Base-by-base conservation (phyloP, 2,888 invertebrate species). In the Rhyacophila evoluta region DNA sequence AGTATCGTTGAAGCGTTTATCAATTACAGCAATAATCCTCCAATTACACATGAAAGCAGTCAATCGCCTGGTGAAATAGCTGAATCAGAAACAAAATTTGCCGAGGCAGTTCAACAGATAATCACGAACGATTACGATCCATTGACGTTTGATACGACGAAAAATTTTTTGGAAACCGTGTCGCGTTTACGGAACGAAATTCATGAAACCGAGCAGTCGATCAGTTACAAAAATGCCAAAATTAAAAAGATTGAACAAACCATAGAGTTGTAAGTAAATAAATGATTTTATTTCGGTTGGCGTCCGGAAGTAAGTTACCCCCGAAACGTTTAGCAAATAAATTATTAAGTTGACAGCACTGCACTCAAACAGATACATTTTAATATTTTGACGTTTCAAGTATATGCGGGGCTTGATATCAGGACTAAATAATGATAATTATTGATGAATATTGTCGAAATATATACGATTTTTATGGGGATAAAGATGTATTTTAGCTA, bases 231-330 rank as follows among this genome's bases (percentile, higher is more conserved):
- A 1, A 84, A 82, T 79, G 88, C 87, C 1, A 83, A 84, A n/a
- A 85, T 88, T 69, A 83, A 83, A 82, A 89, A 89, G 81, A 82
- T 86, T 25, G 86, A 87, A 75, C 82, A 83, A 36, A 88, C 89
- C 83, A 88, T 87, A 79, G 84, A 84, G 79, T 88, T 88, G 89
- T 89, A 82, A 81, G 83, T 15, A 15, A 69, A 71, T 28, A 29
- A 12, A 11, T 10, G 1, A 15, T 68, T 68, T 12, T 68, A 4
- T 19, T n/a, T n/a, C n/a, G n/a, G n/a, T n/a, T n/a, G n/a, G n/a
- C n/a, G n/a, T n/a, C n/a, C n/a, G n/a, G n/a, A n/a, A n/a, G n/a
- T n/a, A n/a, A n/a, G n/a, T n/a, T n/a, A n/a, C n/a, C n/a, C n/a
- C n/a, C n/a, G n/a, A n/a, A n/a, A n/a, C n/a, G n/a, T n/a, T n/a